Percentiles rank a stretch among this genome's conserved stretches.
Conservation (phyloP, 2,888 invertebrate genomes). For the Nymphalis urticae region DNA sequence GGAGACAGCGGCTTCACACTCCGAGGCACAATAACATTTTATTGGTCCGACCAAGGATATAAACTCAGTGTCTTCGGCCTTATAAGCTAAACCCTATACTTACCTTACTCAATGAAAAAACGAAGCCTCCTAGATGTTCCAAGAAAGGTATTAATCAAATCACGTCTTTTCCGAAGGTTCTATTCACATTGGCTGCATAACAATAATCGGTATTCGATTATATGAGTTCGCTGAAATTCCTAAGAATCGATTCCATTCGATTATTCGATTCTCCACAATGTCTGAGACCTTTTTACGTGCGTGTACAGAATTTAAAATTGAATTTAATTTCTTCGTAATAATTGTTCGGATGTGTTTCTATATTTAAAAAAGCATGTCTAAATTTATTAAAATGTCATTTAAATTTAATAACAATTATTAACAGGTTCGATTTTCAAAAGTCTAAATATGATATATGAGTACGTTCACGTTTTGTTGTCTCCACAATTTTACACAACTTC, state of each 20-base stretch:
- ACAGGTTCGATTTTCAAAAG: neutral
- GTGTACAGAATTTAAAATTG: constrained; percentile 54
- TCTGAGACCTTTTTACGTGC: constrained; percentile 60
- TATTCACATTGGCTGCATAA: constrained; percentile 58
- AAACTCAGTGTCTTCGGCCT: too few species aligned
- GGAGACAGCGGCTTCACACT: too few species aligned
- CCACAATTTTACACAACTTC: too few species aligned
- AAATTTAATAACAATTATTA: neutral
- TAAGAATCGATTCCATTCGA: constrained; percentile 29
- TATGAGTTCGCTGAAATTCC: constrained; percentile 56
- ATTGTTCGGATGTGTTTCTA: neutral
- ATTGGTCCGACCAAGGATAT: too few species aligned
- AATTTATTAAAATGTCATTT: neutral
- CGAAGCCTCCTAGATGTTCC: neutral
- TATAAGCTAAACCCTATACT: too few species aligned
- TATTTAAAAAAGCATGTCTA: neutral
- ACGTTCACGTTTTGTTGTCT: too few species aligned
- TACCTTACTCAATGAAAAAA: neutral
- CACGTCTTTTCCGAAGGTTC: constrained; percentile 20
- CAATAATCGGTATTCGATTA: constrained; percentile 68
- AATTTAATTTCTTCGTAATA: constrained; percentile 30
- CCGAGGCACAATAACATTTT: too few species aligned
- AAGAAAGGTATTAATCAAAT: constrained; percentile 7
- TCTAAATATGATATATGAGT: neutral
- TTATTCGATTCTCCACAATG: constrained; percentile 43